Evolutionary conservation across 2,797 vertebrate genomes (phyloP).

Genomic region (Muscicapa comitata): DNA sequence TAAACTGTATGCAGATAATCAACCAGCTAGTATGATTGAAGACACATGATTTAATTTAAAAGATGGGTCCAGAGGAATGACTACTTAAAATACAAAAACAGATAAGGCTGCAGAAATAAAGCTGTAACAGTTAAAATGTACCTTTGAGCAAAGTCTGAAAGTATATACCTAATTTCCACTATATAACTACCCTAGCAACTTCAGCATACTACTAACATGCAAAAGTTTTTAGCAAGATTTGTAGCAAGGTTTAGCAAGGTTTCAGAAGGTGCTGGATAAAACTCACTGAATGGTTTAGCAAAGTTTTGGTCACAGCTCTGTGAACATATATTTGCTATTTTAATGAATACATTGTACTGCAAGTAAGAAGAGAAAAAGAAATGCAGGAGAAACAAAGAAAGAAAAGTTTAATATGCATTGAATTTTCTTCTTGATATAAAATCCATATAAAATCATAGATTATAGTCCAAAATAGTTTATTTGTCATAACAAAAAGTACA

Average conservation of each 20-base stretch:
- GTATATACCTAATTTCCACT: not conserved
- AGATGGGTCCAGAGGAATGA: not conserved
- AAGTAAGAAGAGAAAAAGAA: not conserved
- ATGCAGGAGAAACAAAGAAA: not conserved
- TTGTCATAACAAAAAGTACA: not conserved
- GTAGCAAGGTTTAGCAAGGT: not conserved
- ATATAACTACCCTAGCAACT: not conserved
- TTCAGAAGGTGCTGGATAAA: not conserved
- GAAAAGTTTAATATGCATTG: not conserved
- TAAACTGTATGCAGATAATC: slow-evolving; percentile 19
- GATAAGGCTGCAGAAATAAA: not conserved
- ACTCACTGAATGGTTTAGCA: not conserved
- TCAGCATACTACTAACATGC: not conserved
- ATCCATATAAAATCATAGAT: not conserved
- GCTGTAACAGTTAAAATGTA: not conserved
- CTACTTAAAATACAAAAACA: not conserved
- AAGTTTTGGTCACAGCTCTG: not conserved
- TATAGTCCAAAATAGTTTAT: not conserved
- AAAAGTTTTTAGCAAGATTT: not conserved
- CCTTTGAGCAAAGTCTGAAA: not conserved
- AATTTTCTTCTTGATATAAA: not conserved
- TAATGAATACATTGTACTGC: not conserved
- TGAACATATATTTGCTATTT: not conserved
- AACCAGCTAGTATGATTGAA: slow-evolving; percentile 16
- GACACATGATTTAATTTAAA: not conserved